Conservation (phyloP, 2,797 vertebrate species). For the Sebastes aleutianus region DNA sequence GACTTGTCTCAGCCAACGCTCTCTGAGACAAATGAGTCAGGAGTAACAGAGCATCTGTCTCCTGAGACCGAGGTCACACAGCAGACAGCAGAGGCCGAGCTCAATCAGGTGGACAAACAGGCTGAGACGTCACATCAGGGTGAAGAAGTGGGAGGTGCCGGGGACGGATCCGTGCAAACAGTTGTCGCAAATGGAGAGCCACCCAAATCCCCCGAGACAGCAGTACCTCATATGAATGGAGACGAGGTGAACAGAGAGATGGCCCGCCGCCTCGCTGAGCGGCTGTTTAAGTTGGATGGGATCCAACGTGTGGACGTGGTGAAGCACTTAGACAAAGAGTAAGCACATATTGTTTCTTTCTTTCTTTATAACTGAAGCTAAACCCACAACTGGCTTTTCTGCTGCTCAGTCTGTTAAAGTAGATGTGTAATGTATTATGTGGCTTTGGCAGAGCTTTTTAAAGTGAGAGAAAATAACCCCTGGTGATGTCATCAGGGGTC, state of each 20-base stretch:
- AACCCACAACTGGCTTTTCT: not conserved
- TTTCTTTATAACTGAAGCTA: not conserved
- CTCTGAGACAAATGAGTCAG: conserved; percentile 41
- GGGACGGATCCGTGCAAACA: not conserved
- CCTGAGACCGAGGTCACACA: conserved; percentile 12
- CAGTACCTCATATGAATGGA: conserved; percentile 59
- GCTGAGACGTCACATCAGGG: not conserved
- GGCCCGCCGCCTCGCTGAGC: conserved; percentile 79
- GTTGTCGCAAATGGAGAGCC: conserved; percentile 46
- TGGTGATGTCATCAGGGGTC: no score
- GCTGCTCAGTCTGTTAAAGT: not conserved
- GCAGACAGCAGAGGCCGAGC: conserved; percentile 7
- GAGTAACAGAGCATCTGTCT: conserved; percentile 40
- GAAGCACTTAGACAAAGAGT: conserved; percentile 92
- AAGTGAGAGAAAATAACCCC: no score
- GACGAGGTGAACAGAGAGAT: conserved; percentile 71
- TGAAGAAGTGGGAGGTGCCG: not conserved
- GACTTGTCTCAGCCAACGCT: not conserved
- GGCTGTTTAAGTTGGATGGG: conserved; percentile 85
- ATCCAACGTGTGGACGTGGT: conserved; percentile 89
- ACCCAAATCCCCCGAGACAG: conserved; percentile 12
- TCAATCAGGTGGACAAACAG: conserved; percentile 9
- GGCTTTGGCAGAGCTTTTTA: no score
- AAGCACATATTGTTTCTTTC: conserved; percentile 49
- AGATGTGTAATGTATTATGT: not conserved